A percentile compares a stretch with the other conserved stretches of the same genome.
Evolutionary conservation across 2,113 vertebrate species (phyloP).

Genomic region (Nerophis ophidion): DNA sequence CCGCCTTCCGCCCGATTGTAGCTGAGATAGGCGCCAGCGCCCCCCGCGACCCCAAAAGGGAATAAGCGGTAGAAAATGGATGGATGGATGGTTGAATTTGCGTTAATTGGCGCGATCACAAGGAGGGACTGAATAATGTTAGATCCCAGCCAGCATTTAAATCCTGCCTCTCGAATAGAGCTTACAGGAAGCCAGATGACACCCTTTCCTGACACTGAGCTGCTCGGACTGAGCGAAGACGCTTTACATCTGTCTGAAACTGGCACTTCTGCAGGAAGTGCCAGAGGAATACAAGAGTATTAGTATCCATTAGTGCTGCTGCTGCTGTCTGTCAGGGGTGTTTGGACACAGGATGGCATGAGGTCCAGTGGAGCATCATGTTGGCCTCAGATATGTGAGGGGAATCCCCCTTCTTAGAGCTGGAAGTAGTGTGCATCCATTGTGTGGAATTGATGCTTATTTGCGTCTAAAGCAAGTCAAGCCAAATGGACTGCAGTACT

Average conservation of each 20-base stretch:
- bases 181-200: neutral
- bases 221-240: neutral
- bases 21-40: too few species aligned
- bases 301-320: slow-evolving; percentile 1
- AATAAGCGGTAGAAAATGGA: too few species aligned
- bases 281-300: slow-evolving; percentile 1
- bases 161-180: neutral
- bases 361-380: slow-evolving; percentile 11
- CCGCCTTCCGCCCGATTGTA: too few species aligned
- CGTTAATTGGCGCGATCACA: too few species aligned
- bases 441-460: neutral
- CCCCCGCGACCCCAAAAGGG: too few species aligned
- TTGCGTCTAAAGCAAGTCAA: too few species aligned
- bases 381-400: neutral
- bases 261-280: slow-evolving; percentile 6
- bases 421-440: neutral
- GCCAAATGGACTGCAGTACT: too few species aligned
- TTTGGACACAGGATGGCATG: slow-evolving; percentile 29
- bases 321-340: slow-evolving; percentile 34
- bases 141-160: neutral
- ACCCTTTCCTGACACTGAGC: slow-evolving; percentile 2
- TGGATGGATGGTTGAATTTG: too few species aligned
- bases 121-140: neutral
- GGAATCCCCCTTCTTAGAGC: slow-evolving; percentile 1
- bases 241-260: slow-evolving; percentile 5